Evolutionary conservation across 64 coral and sea anemone genomes (phyloP), one percentile per base, ranked within the genome.

Genomic region (Exaiptasia diaphana): DNA sequence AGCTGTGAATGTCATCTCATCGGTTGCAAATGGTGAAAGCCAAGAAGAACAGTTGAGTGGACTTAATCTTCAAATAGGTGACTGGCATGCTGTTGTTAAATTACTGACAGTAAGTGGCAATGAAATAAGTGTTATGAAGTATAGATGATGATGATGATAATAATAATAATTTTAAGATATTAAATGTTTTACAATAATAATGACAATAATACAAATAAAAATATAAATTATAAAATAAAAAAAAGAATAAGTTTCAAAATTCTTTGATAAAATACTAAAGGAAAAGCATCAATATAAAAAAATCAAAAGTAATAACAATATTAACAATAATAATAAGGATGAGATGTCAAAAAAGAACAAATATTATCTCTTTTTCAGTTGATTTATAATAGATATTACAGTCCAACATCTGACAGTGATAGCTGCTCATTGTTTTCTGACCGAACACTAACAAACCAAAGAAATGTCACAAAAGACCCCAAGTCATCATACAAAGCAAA

Each of bases 401-500:
- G 22, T 45, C 58, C 29, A 6, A 81, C 64, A 27, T 72, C 81
- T 35, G 81, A 58, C 30, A 32, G 18, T 53, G 80, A 83, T 64
- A 72, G 41, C 1, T 83, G 80, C 33, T 41, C 40, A 52, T 56
- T 83, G 25, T 67, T 59, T 52, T 69, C 64, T 30, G 81, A 83
- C 48, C 33, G 64, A 12, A 71, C 65, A 26, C 81, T 83, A 11
- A 83, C 54, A 5, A 72, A 78, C 27, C 43, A 42, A 39, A 38
- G 78, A 27, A 90, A 83, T 90, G 88, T 90, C 3, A 90, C 41
- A 34, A 52, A 22, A 31, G 88, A 91, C 38, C 28, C 55, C 8
- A 37, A 74, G n/a, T 41, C 79, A 46, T 43, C 73, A 52, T 76
- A 83, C 32, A 15, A 50, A 14, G 26, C 89, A 14, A 57, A 74